These are phyloP conservation scores for Speoplatyrhinus poulsoni DNA, from an alignment of 2,113 vertebrate genomes.

Conservation along the genomic window DNA sequence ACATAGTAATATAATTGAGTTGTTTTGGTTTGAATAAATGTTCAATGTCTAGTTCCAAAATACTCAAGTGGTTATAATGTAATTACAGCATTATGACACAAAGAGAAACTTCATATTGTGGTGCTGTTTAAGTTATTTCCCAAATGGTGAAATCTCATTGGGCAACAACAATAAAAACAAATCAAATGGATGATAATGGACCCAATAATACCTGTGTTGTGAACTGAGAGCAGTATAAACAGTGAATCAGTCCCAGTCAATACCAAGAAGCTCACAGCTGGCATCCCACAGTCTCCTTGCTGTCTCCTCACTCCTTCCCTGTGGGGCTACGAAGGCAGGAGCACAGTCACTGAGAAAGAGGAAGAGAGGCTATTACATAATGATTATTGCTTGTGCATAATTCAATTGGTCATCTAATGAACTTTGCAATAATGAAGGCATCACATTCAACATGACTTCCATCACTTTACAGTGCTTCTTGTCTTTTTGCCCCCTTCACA, in stretches of 20 bases:
- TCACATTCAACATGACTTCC: too few species aligned
- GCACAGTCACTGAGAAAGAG: constrained; percentile 82
- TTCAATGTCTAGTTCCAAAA: constrained; percentile 24
- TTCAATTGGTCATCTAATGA: too few species aligned
- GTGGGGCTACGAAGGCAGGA: constrained; percentile 83
- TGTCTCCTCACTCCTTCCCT: constrained; percentile 82
- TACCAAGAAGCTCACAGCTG: constrained; percentile 89
- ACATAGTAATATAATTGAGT: constrained; percentile 33
- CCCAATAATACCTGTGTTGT: constrained; percentile 29
- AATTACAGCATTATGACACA: constrained; percentile 53
- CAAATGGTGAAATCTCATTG: constrained; percentile 41
- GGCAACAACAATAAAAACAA: constrained; percentile 31
- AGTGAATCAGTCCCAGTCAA: constrained; percentile 82
- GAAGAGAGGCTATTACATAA: background rate
- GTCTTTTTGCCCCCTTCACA: too few species aligned
- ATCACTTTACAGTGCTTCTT: too few species aligned
- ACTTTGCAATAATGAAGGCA: too few species aligned
- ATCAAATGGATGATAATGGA: constrained; percentile 33
- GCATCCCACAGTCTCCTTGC: constrained; percentile 86
- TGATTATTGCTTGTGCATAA: background rate
- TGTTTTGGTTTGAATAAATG: constrained; percentile 26
- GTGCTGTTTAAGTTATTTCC: constrained; percentile 44
- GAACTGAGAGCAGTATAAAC: constrained; percentile 10
- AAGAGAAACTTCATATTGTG: constrained; percentile 56
- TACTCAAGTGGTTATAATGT: constrained; percentile 36